phyloP scores from a whole-genome alignment of 1,140 invertebrate genomes.

The Belonocnema kinseyi region DNA sequence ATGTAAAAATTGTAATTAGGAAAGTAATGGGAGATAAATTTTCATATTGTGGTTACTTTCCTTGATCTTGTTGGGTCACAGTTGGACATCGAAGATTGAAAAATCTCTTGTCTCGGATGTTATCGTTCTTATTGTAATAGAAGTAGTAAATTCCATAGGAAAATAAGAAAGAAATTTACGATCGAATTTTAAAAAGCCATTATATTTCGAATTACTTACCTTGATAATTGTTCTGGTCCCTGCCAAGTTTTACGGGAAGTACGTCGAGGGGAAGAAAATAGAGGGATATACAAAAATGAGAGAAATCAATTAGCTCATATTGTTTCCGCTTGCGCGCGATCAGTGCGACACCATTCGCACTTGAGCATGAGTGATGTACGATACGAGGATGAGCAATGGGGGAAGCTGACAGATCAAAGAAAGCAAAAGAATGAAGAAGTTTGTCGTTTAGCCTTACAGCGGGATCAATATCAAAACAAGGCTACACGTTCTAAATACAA shows the following conservation, averaged over 20 bases:
- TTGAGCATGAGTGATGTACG: neutral
- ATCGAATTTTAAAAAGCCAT: neutral
- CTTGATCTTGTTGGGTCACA: too few species aligned
- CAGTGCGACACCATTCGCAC: slow-evolving; percentile 4
- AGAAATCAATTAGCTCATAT: slow-evolving; percentile 14
- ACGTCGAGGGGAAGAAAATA: neutral
- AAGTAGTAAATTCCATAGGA: neutral
- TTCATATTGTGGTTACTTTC: too few species aligned
- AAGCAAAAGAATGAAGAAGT: neutral
- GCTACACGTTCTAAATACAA: neutral
- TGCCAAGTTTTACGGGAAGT: neutral
- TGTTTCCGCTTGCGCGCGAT: neutral
- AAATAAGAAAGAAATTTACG: neutral
- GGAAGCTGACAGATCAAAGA: slow-evolving; percentile 5
- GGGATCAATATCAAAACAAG: slow-evolving; percentile 14
- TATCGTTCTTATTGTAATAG: too few species aligned
- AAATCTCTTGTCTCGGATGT: too few species aligned
- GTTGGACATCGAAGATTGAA: too few species aligned
- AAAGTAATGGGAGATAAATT: too few species aligned
- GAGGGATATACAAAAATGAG: neutral
- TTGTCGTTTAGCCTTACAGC: neutral
- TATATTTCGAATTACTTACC: neutral
- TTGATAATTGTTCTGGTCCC: neutral
- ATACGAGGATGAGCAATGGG: neutral
- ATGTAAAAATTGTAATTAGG: too few species aligned